Base-by-base conservation (phyloP, 2,113 vertebrate genomes). In the Hydropotes inermis region DNA sequence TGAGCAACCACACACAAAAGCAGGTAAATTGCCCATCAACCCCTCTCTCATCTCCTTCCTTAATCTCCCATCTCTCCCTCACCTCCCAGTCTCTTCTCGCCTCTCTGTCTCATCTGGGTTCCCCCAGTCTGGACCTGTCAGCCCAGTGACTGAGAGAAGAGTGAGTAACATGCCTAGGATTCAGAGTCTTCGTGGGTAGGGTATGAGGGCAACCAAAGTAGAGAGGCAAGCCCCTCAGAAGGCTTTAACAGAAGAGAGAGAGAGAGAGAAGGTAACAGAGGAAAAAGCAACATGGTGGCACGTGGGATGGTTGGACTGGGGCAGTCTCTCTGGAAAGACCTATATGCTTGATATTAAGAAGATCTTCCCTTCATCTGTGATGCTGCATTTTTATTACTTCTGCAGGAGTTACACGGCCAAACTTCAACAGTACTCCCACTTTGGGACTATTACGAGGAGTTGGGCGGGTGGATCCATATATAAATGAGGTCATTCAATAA, bases 1-100 rank as follows among this genome's bases (percentile, higher is more conserved):
- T 43, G 70, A 43, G 39, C 1, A 13, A 76, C 23, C 39, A 76
- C 39, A 4, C 23, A 3, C 55, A 1, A 28, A 28, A 6, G 17
- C 16, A 23, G 2, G 1, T 4, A 11, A 2, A 28, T 27, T 45
- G 1, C 16, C 52, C 19, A 6, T 2, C 30, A n/a, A 5, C 55
- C 23, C n/a, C 23, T 25, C 36, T 52, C 55, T 89, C 50, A 12
- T 50, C 47, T 50, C 47, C 47, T 13, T 50, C 47, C 47, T 50
- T 50, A 50, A 50, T 50, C 47, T 50, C 47, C 47, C 47, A 50
- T 50, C 47, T 50, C 47, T 50, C 47, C 47, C 14, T 45, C 27
- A 78, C 23, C 17, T 64, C 15, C 39, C 23, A 25, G 39, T 11
- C 30, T 60, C 54, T 27, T 43, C 39, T 76, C 39, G 43, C 11